Evolutionary conservation across 2,797 vertebrate genomes (phyloP).

Genomic region (Furcifer pardalis): DNA sequence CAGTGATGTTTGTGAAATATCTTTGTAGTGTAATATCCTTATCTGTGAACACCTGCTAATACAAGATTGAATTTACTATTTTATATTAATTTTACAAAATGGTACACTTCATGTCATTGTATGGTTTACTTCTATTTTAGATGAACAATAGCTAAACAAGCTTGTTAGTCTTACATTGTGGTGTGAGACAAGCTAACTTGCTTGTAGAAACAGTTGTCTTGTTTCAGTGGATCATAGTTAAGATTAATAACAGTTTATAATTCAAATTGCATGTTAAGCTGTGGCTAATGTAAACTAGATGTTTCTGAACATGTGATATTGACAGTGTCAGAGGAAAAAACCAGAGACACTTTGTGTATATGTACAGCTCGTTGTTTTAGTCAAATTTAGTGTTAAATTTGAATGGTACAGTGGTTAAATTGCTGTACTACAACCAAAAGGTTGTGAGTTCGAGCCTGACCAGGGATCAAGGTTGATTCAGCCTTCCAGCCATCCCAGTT

Average conservation of each 20-base stretch:
- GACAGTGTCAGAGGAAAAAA: neutral
- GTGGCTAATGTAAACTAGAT: neutral
- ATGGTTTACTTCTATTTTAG: neutral
- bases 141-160: neutral
- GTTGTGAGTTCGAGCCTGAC: too few species aligned
- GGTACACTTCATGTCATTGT: neutral
- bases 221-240: neutral
- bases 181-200: neutral
- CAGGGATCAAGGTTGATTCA: too few species aligned
- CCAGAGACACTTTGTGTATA: neutral
- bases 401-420: too few species aligned
- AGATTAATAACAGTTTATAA: neutral
- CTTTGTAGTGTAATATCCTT: neutral
- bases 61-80: conserved; percentile 32
- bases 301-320: neutral
- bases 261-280: neutral
- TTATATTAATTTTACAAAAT: conserved; percentile 47
- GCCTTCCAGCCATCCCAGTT: too few species aligned
- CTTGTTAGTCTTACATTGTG: neutral
- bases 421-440: too few species aligned
- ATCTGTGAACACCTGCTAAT: neutral
- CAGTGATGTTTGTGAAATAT: neutral
- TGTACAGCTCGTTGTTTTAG: neutral
- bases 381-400: neutral
- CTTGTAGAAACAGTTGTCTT: too few species aligned